Conservation (phyloP, 2,113 vertebrate genomes). For the Mesembrinibis cayennensis region DNA sequence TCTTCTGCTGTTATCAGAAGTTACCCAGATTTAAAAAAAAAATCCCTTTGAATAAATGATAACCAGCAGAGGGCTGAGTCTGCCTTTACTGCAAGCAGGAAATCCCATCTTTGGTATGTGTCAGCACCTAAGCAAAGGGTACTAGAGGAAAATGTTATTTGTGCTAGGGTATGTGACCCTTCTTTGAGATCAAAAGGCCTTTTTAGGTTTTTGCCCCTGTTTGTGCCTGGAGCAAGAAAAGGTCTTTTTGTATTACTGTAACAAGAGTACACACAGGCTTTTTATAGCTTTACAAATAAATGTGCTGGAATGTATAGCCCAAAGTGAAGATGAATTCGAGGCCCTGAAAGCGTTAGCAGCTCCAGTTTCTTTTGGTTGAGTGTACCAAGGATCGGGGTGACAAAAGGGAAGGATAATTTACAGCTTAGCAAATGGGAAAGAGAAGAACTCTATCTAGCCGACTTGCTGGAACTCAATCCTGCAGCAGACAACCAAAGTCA, state of each 20-base stretch:
- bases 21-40: not conserved
- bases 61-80: not conserved
- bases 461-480: conserved; percentile 27
- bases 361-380: not conserved
- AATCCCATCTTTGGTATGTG: not conserved
- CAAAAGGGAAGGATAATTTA: conserved; percentile 23
- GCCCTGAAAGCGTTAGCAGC: not conserved
- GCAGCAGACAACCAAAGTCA: not conserved
- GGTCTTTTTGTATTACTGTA: not conserved
- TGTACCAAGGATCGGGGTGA: not conserved
- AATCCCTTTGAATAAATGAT: not conserved
- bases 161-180: not conserved
- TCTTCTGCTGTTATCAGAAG: not conserved
- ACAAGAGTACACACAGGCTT: not conserved
- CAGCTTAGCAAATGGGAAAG: not conserved
- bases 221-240: not conserved
- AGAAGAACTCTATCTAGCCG: not conserved
- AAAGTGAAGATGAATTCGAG: conserved; percentile 8
- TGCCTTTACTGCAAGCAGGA: not conserved
- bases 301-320: not conserved
- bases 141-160: not conserved
- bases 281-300: not conserved
- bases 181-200: not conserved
- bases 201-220: not conserved
- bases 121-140: not conserved